These are phyloP conservation scores for Lanius ludovicianus DNA, from an alignment of 2,113 vertebrate genomes.

Conservation along the genomic window DNA sequence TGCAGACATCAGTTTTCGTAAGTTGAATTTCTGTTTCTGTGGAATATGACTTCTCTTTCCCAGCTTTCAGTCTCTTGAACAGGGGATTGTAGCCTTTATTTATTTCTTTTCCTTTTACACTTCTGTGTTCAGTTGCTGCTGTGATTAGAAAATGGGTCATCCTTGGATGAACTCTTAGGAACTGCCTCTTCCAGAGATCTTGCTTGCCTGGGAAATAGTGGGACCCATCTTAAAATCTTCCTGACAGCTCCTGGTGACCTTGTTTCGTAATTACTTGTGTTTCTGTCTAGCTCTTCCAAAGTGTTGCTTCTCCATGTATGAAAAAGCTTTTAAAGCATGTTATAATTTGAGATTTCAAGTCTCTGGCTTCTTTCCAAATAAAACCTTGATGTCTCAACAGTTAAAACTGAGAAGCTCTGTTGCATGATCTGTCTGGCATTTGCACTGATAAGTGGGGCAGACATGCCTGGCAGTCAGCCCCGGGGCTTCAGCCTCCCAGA, in stretches of 20 bases:
- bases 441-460: constrained; percentile 40
- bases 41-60: background rate
- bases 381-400: constrained; percentile 25
- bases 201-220: constrained; percentile 14
- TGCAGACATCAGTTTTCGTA: background rate
- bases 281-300: constrained; percentile 23
- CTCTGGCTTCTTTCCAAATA: constrained; percentile 42
- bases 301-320: background rate
- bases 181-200: constrained; percentile 19
- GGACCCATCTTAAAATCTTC: constrained; percentile 37
- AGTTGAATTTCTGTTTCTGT: background rate
- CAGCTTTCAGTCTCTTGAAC: background rate
- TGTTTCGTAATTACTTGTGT: constrained; percentile 7
- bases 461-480: constrained; percentile 34
- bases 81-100: background rate
- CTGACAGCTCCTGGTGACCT: constrained; percentile 43
- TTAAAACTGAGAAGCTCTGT: background rate
- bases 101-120: constrained; percentile 19
- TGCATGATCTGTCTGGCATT: constrained; percentile 22
- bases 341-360: constrained; percentile 30
- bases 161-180: constrained; percentile 50
- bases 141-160: constrained; percentile 53
- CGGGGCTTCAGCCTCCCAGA: background rate
- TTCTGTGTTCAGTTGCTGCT: constrained; percentile 18
- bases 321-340: constrained; percentile 30